phyloP scores from a whole-genome alignment of 2,888 invertebrate species.

The Erebia ligea region DNA sequence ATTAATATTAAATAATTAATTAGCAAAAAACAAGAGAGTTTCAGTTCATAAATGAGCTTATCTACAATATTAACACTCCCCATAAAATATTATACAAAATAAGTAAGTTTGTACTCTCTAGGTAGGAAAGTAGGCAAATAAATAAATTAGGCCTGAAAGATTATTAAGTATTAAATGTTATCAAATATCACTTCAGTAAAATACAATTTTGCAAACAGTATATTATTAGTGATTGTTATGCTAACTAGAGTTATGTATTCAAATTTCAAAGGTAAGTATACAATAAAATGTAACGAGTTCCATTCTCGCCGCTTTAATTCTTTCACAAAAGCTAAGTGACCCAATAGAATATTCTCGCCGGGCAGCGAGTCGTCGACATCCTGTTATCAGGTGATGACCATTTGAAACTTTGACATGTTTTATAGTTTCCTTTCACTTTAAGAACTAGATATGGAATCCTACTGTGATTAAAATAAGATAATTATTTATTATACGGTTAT shows the following conservation, averaged over 20 bases:
- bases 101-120: too few relatives aligned
- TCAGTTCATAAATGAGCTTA: too few relatives aligned
- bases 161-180: too few relatives aligned
- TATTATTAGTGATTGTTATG: background rate
- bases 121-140: too few relatives aligned
- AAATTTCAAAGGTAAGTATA: conserved; percentile 29
- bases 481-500: too few relatives aligned
- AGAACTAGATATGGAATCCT: background rate
- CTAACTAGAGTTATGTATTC: conserved; percentile 14
- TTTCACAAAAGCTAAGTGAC: conserved; percentile 62
- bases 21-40: too few relatives aligned
- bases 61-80: too few relatives aligned
- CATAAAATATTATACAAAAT: too few relatives aligned
- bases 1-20: too few relatives aligned
- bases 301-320: conserved; percentile 67
- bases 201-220: background rate
- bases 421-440: conserved; percentile 54
- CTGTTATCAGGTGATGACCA: conserved; percentile 62
- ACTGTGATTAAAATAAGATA: background rate
- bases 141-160: too few relatives aligned
- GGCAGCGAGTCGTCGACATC: conserved; percentile 55
- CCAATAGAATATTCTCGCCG: conserved; percentile 63
- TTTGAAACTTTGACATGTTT: conserved; percentile 55
- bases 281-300: conserved; percentile 52
- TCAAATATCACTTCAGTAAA: background rate